Evolutionary conservation across 1,140 invertebrate species (phyloP).

Genomic region (Neuroterus valhalla): DNA sequence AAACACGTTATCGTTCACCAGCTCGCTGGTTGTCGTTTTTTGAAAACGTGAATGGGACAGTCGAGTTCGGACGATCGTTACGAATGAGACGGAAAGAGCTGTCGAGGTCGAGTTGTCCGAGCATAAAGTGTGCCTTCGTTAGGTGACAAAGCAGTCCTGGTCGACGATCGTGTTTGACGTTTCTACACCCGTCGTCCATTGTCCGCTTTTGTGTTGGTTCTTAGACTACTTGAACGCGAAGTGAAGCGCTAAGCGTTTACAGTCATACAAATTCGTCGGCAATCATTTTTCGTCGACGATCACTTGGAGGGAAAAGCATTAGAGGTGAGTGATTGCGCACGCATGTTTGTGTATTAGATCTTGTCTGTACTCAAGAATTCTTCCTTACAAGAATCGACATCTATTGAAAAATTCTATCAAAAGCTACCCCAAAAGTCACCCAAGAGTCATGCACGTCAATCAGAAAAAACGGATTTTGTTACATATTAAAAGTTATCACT

Average conservation of each 20-base stretch:
- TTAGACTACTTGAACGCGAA: constrained; percentile 8
- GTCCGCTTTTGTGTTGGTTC: constrained; percentile 4
- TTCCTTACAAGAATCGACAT: not conserved
- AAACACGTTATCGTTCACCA: not conserved
- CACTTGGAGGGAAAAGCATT: constrained; percentile 7
- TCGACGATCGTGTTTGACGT: constrained; percentile 26
- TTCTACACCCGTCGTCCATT: constrained; percentile 16
- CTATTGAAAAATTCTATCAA: too few species aligned
- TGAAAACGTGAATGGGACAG: constrained; percentile 18
- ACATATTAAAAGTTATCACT: too few species aligned
- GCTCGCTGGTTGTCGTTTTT: not conserved
- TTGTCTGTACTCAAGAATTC: not conserved
- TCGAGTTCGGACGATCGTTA: not conserved
- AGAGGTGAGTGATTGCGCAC: constrained; percentile 7
- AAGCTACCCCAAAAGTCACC: too few species aligned
- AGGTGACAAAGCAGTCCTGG: constrained; percentile 19
- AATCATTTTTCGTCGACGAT: constrained; percentile 7
- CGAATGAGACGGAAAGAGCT: constrained; percentile 18
- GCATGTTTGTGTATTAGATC: not conserved
- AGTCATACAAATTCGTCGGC: not conserved
- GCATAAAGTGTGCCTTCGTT: constrained; percentile 20
- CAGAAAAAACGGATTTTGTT: too few species aligned
- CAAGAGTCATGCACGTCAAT: too few species aligned
- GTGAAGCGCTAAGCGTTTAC: not conserved
- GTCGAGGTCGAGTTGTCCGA: constrained; percentile 16